Conservation (phyloP, 2,113 vertebrate species). For the Trachemys scripta region DNA sequence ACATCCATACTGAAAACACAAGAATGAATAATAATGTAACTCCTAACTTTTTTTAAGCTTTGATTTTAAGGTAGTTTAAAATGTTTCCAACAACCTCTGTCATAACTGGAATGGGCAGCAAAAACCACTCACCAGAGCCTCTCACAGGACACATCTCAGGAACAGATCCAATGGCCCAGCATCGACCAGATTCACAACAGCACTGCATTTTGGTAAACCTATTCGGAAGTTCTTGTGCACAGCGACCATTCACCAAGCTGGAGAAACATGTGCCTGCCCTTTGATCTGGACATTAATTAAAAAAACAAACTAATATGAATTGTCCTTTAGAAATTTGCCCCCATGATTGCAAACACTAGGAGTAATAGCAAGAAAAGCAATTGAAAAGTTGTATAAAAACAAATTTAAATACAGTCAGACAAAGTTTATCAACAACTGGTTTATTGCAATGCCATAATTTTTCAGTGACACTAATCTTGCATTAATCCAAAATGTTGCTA, state of each 20-base stretch:
- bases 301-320: background rate
- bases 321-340: background rate
- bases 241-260: constrained; percentile 87
- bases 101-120: background rate
- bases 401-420: fast-evolving
- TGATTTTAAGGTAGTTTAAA: background rate
- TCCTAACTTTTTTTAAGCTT: background rate
- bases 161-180: constrained; percentile 89
- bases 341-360: fast-evolving
- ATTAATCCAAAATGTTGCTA: background rate
- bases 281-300: constrained; percentile 82
- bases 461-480: background rate
- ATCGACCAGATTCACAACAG: constrained; percentile 93
- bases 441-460: background rate
- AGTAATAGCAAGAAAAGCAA: background rate
- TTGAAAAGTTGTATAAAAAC: background rate
- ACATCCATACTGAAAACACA: background rate
- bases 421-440: background rate
- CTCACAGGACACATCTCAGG: constrained; percentile 93
- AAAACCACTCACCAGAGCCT: constrained; percentile 88
- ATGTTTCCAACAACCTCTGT: constrained; percentile 36
- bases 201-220: constrained; percentile 93
- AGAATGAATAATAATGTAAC: background rate
- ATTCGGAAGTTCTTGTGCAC: constrained; percentile 88
- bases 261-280: constrained; percentile 91